Evolutionary conservation across 1,140 invertebrate species (phyloP).

Genomic region (Lepidurus apus): DNA sequence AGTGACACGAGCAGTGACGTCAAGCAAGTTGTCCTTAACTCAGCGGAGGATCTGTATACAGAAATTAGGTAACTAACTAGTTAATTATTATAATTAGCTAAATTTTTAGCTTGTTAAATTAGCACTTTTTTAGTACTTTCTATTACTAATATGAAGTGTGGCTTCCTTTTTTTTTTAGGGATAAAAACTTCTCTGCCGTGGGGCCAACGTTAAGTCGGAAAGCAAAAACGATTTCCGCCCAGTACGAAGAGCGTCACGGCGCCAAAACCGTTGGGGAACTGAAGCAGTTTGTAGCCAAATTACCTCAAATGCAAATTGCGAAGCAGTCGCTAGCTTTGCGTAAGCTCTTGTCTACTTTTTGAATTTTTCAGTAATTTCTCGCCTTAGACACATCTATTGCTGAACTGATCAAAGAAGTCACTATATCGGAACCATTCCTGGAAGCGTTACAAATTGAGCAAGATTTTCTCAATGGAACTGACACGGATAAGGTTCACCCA

Average conservation of each 20-base stretch:
- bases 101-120: not conserved
- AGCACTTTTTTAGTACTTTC: not conserved
- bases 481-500: slow-evolving; percentile 77
- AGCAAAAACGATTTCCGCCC: slow-evolving; percentile 75
- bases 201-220: slow-evolving; percentile 78
- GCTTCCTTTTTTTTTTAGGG: slow-evolving; percentile 50
- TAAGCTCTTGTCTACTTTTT: slow-evolving; percentile 43
- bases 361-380: slow-evolving; percentile 5
- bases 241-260: slow-evolving; percentile 77
- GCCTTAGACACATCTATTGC: slow-evolving; percentile 66
- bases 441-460: slow-evolving; percentile 71
- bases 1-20: slow-evolving; percentile 59
- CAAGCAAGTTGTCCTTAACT: slow-evolving; percentile 83
- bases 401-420: slow-evolving; percentile 66
- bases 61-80: slow-evolving; percentile 56
- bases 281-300: slow-evolving; percentile 83
- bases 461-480: slow-evolving; percentile 83
- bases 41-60: slow-evolving; percentile 78
- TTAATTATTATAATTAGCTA: not conserved
- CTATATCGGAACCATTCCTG: slow-evolving; percentile 59
- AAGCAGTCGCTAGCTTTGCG: slow-evolving; percentile 73
- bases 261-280: slow-evolving; percentile 88
- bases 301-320: slow-evolving; percentile 81
- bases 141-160: not conserved
- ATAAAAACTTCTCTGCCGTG: slow-evolving; percentile 91